Conservation (phyloP, 2,113 vertebrate species). For the Rattus norvegicus region GRCr8 NC_086020.1:144824501-144825000, state of each 20-base stretch:
- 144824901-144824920: neutral
- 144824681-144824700: neutral
- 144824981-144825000: neutral
- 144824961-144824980: slow-evolving; percentile 38
- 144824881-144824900: neutral
- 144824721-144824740: slow-evolving; percentile 33
- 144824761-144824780: slow-evolving; percentile 9
- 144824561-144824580: neutral
- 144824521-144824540: neutral
- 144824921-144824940: slow-evolving; percentile 19
- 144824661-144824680: neutral
- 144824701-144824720: neutral
- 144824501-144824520: neutral
- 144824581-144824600: neutral
- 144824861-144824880: slow-evolving; percentile 46
- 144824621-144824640: slow-evolving; percentile 31
- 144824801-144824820: slow-evolving; percentile 22
- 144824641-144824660: slow-evolving; percentile 11
- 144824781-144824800: neutral
- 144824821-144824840: slow-evolving; percentile 41
- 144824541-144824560: slow-evolving; percentile 10
- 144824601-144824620: neutral
- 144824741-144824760: slow-evolving; percentile 40
- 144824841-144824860: neutral
- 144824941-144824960: slow-evolving; percentile 32